Conservation (phyloP, 1,140 invertebrate species). For the Cherax quadricarinatus region DNA sequence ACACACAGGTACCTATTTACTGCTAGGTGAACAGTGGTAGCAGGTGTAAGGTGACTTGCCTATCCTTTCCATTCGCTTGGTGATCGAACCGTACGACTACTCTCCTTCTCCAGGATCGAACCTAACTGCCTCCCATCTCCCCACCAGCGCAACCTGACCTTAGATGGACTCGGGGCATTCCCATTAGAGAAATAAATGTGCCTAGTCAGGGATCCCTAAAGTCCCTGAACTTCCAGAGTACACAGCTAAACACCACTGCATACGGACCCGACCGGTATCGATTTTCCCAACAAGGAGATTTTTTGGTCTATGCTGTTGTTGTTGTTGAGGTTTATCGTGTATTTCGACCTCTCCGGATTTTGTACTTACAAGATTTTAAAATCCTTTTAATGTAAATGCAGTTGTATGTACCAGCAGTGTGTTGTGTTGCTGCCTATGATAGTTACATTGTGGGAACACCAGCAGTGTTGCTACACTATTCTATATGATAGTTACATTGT, state of each 20-base stretch:
- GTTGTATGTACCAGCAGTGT: background rate
- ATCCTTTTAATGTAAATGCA: too few species aligned
- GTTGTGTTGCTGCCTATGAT: background rate
- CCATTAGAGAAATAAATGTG: background rate
- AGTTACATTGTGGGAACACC: background rate
- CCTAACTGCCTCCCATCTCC: too few species aligned
- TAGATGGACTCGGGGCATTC: background rate
- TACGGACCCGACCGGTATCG: constrained; percentile 49
- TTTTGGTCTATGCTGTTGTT: background rate
- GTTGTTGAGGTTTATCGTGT: background rate
- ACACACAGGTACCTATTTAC: too few species aligned
- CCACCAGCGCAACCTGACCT: background rate
- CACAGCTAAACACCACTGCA: constrained; percentile 21
- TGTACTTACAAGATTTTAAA: background rate
- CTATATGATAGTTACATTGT: too few species aligned
- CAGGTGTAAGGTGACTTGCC: background rate
- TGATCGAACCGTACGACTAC: too few species aligned
- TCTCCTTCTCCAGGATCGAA: too few species aligned
- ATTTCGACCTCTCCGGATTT: background rate
- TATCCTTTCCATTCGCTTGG: background rate
- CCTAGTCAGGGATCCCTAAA: background rate
- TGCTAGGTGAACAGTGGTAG: too few species aligned
- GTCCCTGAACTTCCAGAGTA: constrained; percentile 5
- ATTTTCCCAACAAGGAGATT: constrained; percentile 7
- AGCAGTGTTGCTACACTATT: background rate